Conservation (phyloP, 1,140 invertebrate genomes). For the Lanistes nyassanus region DNA sequence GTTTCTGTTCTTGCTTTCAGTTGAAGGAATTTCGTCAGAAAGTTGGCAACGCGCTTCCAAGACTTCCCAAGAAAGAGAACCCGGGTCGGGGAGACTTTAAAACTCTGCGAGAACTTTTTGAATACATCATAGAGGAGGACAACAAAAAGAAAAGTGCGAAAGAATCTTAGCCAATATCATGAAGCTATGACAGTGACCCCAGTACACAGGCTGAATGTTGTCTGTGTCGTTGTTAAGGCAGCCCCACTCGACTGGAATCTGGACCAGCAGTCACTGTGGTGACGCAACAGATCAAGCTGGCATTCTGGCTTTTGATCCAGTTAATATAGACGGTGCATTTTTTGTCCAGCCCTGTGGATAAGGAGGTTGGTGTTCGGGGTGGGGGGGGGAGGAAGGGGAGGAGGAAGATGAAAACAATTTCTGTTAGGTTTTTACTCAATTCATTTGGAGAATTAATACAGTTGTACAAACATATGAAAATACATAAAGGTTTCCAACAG, state of each 20-base stretch:
- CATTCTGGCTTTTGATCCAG: not conserved
- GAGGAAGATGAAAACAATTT: too few relatives aligned
- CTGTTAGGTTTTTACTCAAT: too few relatives aligned
- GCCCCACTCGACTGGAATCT: not conserved
- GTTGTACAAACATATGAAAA: too few relatives aligned
- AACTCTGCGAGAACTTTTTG: conserved; percentile 62
- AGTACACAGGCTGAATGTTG: not conserved
- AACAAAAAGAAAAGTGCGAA: conserved; percentile 35
- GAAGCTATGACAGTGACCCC: not conserved
- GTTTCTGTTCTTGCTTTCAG: conserved; percentile 41
- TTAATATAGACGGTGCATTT: not conserved
- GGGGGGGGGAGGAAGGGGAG: too few relatives aligned
- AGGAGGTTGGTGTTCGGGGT: too few relatives aligned
- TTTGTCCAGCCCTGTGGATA: too few relatives aligned
- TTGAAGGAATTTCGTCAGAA: conserved; percentile 69
- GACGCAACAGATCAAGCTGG: too few relatives aligned
- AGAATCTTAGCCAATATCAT: conserved; percentile 8
- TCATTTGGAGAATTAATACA: too few relatives aligned
- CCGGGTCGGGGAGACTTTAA: conserved; percentile 87
- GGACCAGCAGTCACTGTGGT: not conserved
- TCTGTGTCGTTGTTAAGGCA: not conserved
- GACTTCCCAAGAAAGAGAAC: conserved; percentile 82
- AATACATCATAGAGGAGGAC: conserved; percentile 70
- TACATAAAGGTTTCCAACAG: too few relatives aligned
- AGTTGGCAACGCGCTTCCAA: conserved; percentile 74